Evolutionary conservation across 2,888 invertebrate genomes (phyloP), one percentile per base, ranked within the genome.

Genomic region (Odontothrips loti): DNA sequence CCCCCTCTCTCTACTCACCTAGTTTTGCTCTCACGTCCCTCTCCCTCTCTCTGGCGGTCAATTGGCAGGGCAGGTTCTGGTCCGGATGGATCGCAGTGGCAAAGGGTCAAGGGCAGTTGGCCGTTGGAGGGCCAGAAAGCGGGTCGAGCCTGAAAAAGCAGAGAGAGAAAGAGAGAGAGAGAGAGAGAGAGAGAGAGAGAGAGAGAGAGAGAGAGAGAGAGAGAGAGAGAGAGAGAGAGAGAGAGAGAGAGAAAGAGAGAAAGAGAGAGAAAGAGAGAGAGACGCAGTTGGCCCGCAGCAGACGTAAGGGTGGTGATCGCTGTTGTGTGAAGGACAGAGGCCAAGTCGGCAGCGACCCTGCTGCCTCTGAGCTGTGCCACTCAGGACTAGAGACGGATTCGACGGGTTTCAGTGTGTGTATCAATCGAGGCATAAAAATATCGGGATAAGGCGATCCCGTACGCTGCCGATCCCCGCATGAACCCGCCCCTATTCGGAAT

Each of bases 11-110:
- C 58, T 58, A 17, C 58, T 17, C 20, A 20, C 34, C 58, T 17
- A n/a, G 15, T 58, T 17, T n/a, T 15, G 58, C 15, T 17, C 20
- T 15, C 58, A n/a, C 15, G 58, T n/a, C 51, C 6, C 58, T n/a
- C 58, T 58, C n/a, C 17, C 58, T 20, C 58, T 58, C 58, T n/a
- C 58, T 58, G 58, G 58, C 58, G 58, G 58, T 58, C 58, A 58
- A 58, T 58, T 58, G 58, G 58, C 58, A 58, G 58, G 58, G 51
- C 51, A 51, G 58, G 58, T 43, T 43, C 34, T 43, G 34, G 3
- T 2, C 34, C 34, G 34, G 34, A 6, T 17, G 58, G 11, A n/a
- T n/a, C 11, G 58, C 15, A 58, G 58, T n/a, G n/a, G 58, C 12
- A 58, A 1, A 11, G n/a, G 58, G 58, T 58, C 58, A 58, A 58